These are phyloP conservation scores for Drosophila lacteicornis DNA, from an alignment of 1,140 invertebrate species.

Conservation along the genomic window DNA sequence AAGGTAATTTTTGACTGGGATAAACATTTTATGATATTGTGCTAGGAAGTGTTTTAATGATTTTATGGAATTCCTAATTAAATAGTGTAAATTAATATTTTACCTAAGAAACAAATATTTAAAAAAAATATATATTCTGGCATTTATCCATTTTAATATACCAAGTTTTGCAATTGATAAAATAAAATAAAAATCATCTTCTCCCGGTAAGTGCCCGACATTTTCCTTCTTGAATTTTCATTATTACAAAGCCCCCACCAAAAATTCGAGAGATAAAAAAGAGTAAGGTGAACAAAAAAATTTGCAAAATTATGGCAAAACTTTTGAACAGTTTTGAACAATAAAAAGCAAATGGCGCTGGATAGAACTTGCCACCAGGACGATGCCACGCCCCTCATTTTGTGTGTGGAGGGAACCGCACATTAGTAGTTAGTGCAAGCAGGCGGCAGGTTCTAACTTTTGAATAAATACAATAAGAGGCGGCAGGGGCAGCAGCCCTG, in stretches of 20 bases:
- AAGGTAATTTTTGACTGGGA: too few relatives aligned
- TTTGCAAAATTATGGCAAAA: conserved; percentile 72
- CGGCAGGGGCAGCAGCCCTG: background rate
- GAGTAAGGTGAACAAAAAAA: conserved; percentile 41
- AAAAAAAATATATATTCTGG: too few relatives aligned
- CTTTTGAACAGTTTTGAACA: conserved; percentile 77
- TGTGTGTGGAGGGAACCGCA: conserved; percentile 57
- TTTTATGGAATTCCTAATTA: too few relatives aligned
- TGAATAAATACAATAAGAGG: conserved; percentile 77
- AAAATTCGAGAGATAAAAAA: conserved; percentile 29
- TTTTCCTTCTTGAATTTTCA: conserved; percentile 13
- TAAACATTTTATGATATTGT: too few relatives aligned
- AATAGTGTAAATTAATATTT: too few relatives aligned
- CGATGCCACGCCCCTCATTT: conserved; percentile 48
- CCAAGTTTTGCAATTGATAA: background rate
- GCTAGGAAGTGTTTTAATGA: too few relatives aligned
- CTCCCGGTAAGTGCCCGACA: background rate
- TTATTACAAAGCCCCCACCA: conserved; percentile 23
- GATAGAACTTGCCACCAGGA: conserved; percentile 61
- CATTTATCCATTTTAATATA: background rate
- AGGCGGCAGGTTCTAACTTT: conserved; percentile 74
- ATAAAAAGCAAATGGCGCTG: conserved; percentile 79
- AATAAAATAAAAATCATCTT: background rate
- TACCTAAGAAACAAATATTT: too few relatives aligned
- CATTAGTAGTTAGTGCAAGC: conserved; percentile 83